Evolutionary conservation across 1,140 invertebrate genomes (phyloP), one percentile per base, ranked within the genome.

Genomic region (Drosophila littoralis): DNA sequence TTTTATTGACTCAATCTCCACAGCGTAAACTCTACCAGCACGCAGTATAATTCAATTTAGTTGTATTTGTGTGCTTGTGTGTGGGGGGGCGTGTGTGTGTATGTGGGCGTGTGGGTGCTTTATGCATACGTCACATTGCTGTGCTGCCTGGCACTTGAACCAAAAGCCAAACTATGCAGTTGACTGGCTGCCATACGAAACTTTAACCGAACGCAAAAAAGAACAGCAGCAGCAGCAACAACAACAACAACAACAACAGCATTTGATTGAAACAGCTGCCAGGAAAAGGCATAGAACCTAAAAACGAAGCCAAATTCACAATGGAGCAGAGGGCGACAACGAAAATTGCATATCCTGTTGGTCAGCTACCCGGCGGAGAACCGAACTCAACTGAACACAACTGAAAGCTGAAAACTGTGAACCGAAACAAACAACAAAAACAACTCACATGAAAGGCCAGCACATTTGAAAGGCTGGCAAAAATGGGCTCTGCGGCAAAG

Each of bases 401-500:
- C 4, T 38, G 40, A 17, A 7, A 45, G 45, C 28, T 32, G 33
- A 38, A 42, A 61, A 54, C 22, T 52, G 48, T 68, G 40, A 40
- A 52, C 12, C 35, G 32, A 55, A n/a, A 28, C 35, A 51, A 73
- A 79, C 22, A 63, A 66, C 54, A 54, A 36, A 60, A 58, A 43
- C 54, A 74, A 88, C 91, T 92, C 91, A 94, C 96, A 83, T 96
- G 94, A 91, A 94, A 97, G 1, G 97, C 95, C 54, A 98, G 93
- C 38, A 98, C 95, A 92, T 98, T 98, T 9, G 97, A 96, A 7
- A 99, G 93, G 92, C 97, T 98, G 6, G 96, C 97, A 28, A 97
- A 93, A 3, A 99, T 95, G 0, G 97, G 97, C 92, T 99, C 98
- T 0, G 97, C 95, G 6, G 97, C 98, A 93, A 99, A 99, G 0